Evolutionary conservation across 1,140 invertebrate genomes (phyloP).

Genomic region (Ips typographus): DNA sequence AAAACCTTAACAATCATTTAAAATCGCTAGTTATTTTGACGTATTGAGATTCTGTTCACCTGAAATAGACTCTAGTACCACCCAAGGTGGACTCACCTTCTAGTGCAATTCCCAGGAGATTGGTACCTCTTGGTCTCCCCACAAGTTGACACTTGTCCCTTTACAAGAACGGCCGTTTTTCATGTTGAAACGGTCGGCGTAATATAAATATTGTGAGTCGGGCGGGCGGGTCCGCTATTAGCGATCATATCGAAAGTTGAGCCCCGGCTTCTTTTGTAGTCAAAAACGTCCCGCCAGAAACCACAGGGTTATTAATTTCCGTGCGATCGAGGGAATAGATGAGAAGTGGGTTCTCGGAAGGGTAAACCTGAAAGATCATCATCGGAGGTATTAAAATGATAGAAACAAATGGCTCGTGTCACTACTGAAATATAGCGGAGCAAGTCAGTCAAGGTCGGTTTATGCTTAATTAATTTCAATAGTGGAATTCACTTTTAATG

Average conservation of each 20-base stretch:
- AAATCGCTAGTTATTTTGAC: too few species aligned
- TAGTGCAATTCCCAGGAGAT: background rate
- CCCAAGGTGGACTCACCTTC: background rate
- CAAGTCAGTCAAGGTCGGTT: too few species aligned
- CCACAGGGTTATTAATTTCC: constrained; percentile 28
- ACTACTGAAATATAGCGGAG: constrained; percentile 3
- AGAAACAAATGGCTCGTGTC: constrained; percentile 9
- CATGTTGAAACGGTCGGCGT: constrained; percentile 33
- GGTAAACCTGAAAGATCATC: constrained; percentile 1
- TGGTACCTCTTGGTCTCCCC: constrained; percentile 16
- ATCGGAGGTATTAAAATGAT: constrained; percentile 8
- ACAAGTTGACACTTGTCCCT: constrained; percentile 36
- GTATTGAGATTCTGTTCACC: too few species aligned
- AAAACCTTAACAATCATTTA: too few species aligned
- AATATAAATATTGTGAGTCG: constrained; percentile 43
- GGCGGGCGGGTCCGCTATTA: constrained; percentile 30
- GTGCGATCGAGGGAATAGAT: constrained; percentile 23
- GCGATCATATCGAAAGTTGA: constrained; percentile 33
- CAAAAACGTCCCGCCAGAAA: constrained; percentile 24
- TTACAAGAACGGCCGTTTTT: constrained; percentile 38
- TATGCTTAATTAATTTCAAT: too few species aligned
- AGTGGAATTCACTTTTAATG: too few species aligned
- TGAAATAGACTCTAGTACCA: too few species aligned
- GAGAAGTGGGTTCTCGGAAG: constrained; percentile 19
- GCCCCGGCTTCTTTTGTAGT: constrained; percentile 20